These are phyloP conservation scores for Leucophenga montana DNA, from an alignment of 2,888 invertebrate species.

Conservation along the genomic window DNA sequence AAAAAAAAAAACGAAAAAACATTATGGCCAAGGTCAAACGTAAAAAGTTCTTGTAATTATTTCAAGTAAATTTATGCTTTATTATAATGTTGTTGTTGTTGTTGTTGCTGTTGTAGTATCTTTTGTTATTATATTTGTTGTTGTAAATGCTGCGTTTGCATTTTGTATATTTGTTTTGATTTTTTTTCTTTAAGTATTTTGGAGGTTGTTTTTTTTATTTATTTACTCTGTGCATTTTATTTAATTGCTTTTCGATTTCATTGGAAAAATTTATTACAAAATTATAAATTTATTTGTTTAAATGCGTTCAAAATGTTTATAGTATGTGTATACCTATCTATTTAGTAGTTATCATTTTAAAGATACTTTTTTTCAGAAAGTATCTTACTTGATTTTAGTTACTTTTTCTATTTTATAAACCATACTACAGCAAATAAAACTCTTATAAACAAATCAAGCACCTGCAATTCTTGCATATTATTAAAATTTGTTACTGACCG, in stretches of 20 bases:
- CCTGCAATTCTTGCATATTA: conserved; percentile 36
- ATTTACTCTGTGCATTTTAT: not conserved
- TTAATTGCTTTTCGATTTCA: not conserved
- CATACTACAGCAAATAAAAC: conserved; percentile 2
- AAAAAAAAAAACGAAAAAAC: conserved; percentile 39
- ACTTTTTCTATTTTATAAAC: too few species aligned
- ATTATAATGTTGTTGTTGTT: conserved; percentile 38
- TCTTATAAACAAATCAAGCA: conserved; percentile 32
- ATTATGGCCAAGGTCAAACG: conserved; percentile 62
- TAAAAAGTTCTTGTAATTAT: conserved; percentile 66
- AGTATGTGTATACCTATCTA: too few species aligned
- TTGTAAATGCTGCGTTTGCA: conserved; percentile 17
- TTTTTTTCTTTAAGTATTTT: not conserved
- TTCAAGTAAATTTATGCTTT: conserved; percentile 48
- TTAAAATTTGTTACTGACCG: conserved; percentile 1
- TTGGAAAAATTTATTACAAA: too few species aligned
- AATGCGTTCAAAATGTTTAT: too few species aligned
- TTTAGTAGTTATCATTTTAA: too few species aligned
- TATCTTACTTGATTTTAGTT: too few species aligned
- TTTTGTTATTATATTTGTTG: conserved; percentile 14
- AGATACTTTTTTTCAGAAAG: too few species aligned
- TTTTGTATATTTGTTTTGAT: not conserved
- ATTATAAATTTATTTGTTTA: too few species aligned
- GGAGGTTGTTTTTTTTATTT: not conserved
- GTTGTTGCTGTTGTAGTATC: conserved; percentile 14